phyloP scores from a whole-genome alignment of 2,113 vertebrate species.

The Engystomops pustulosus region DNA sequence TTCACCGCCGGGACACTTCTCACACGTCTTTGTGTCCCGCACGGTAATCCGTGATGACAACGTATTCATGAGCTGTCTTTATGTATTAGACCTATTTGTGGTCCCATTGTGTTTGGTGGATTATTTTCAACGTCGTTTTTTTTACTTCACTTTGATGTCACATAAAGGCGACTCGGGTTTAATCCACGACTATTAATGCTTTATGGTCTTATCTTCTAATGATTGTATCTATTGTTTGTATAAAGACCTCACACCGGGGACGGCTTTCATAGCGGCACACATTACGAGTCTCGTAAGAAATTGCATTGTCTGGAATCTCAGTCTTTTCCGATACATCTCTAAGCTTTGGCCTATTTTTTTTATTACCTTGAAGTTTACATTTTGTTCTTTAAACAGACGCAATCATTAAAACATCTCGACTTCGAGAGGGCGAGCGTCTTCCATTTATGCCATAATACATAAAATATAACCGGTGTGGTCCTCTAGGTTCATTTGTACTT shows the following conservation, averaged over 20 bases:
- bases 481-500: conserved; percentile 44
- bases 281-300: not conserved
- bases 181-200: not conserved
- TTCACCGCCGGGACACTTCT: conserved; percentile 23
- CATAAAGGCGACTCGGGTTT: not conserved
- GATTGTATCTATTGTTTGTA: not conserved
- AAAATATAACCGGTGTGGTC: conserved; percentile 56
- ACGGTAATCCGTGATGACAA: conserved; percentile 8
- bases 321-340: not conserved
- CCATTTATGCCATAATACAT: conserved; percentile 54
- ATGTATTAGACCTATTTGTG: conserved; percentile 6
- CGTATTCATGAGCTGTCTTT: conserved; percentile 13
- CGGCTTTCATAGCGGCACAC: not conserved
- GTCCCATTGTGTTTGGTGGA: not conserved
- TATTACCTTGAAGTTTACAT: conserved; percentile 47
- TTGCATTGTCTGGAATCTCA: not conserved
- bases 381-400: conserved; percentile 48
- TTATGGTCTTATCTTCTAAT: not conserved
- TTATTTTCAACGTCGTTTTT: not conserved
- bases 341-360: conserved; percentile 46
- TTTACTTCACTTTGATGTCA: not conserved
- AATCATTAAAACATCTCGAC: conserved; percentile 42
- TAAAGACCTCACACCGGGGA: not conserved
- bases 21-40: not conserved
- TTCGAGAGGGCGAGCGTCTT: conserved; percentile 29